Evolutionary conservation across 2,113 vertebrate species (phyloP).

Genomic region (Dermatemys mawii): DNA sequence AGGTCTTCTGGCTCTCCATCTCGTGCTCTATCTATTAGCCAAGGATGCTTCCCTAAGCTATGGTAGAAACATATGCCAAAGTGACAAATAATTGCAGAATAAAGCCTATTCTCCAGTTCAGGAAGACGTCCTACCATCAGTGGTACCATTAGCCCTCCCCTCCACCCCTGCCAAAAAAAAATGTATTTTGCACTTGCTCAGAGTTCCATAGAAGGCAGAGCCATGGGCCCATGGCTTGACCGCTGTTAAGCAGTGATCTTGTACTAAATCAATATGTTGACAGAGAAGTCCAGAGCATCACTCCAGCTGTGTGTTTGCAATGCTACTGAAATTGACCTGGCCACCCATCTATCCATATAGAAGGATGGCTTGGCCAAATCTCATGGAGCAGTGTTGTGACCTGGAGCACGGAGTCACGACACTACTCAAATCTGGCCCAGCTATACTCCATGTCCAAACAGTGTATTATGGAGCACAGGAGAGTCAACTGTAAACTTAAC

Average conservation of each 20-base stretch:
- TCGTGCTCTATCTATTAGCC: background rate
- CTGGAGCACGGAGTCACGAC: background rate
- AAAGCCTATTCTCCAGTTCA: background rate
- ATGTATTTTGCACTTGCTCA: too few relatives aligned
- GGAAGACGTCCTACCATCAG: background rate
- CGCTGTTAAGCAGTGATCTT: background rate
- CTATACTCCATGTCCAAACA: background rate
- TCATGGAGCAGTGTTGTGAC: background rate
- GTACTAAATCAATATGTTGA: background rate
- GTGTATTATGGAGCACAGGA: background rate
- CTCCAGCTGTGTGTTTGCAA: background rate
- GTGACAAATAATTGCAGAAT: constrained; percentile 16
- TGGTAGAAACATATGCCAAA: background rate
- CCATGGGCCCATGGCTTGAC: too few relatives aligned
- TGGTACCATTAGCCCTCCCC: background rate
- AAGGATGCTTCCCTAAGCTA: background rate
- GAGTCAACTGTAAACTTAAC: background rate
- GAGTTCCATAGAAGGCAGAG: too few relatives aligned
- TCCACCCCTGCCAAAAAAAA: too few relatives aligned
- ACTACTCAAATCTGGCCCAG: background rate
- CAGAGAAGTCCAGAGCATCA: background rate
- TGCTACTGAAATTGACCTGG: background rate
- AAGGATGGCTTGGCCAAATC: background rate
- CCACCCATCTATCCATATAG: background rate
- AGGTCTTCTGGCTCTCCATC: background rate